A percentile compares a stretch with the other conserved stretches of the same genome.
phyloP scores from a whole-genome alignment of 2,888 invertebrate genomes.

The Acanthosepion esculentum region DNA sequence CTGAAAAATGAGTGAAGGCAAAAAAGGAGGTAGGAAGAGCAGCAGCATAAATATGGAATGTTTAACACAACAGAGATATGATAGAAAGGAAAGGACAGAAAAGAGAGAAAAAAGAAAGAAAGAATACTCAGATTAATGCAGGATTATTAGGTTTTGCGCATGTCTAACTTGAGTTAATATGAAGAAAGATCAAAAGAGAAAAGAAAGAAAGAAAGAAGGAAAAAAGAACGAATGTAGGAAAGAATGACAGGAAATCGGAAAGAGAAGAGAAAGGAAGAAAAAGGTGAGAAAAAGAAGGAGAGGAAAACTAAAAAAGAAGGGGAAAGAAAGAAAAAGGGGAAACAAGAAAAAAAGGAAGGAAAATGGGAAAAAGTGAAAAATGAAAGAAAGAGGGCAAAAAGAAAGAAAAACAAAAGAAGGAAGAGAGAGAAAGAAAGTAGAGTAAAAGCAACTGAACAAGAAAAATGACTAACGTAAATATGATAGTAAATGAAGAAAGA shows the following conservation, averaged over 20 bases:
- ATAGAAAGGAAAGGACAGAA: not conserved
- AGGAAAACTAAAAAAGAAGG: too few species aligned
- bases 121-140: not conserved
- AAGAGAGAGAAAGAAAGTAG: not conserved
- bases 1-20: too few species aligned
- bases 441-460: not conserved
- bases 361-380: too few species aligned
- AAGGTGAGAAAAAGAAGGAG: not conserved
- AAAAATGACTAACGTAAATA: not conserved
- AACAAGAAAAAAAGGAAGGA: too few species aligned
- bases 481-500: too few species aligned
- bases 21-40: not conserved
- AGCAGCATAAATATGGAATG: not conserved
- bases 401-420: not conserved
- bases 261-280: too few species aligned
- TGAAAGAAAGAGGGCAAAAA: too few species aligned
- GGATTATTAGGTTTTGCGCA: not conserved
- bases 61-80: not conserved
- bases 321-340: not conserved
- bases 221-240: not conserved
- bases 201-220: not conserved
- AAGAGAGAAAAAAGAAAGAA: not conserved
- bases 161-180: too few species aligned
- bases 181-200: too few species aligned
- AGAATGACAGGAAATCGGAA: not conserved